A percentile compares a stretch with the other conserved stretches of the same genome.
Evolutionary conservation across 2,888 invertebrate genomes (phyloP).

Genomic region (Cylindroiulus punctatus): DNA sequence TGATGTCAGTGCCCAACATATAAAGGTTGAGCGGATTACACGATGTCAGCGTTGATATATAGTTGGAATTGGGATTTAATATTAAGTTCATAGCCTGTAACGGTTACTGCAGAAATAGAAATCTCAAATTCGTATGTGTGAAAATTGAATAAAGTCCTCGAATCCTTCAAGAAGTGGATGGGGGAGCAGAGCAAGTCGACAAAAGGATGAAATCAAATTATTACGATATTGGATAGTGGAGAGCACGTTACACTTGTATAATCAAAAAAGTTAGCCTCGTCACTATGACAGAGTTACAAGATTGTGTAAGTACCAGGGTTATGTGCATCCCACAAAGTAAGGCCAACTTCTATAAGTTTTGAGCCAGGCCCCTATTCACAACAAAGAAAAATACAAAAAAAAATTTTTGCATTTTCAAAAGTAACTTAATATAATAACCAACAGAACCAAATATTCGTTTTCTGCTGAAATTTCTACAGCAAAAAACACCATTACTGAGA

Average conservation of each 20-base stretch:
- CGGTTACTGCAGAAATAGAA: conserved; percentile 31
- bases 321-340: not conserved
- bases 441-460: too few relatives aligned
- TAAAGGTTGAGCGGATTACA: not conserved
- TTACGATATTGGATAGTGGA: conserved; percentile 19
- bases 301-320: not conserved
- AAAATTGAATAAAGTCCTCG: conserved; percentile 34
- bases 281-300: not conserved
- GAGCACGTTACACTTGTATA: not conserved
- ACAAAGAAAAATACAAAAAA: too few relatives aligned
- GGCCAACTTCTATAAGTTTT: not conserved
- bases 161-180: conserved; percentile 14
- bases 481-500: too few relatives aligned
- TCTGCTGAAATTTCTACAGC: too few relatives aligned
- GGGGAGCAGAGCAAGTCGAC: not conserved
- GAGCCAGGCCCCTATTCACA: not conserved
- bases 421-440: too few relatives aligned
- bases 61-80: conserved; percentile 26
- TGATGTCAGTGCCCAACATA: not conserved
- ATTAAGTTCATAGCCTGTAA: conserved; percentile 31
- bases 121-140: conserved; percentile 29
- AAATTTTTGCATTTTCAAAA: too few relatives aligned
- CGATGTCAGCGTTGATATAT: conserved; percentile 22
- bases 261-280: not conserved
- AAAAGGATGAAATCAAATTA: conserved; percentile 14